Conservation (phyloP, 2,797 vertebrate genomes). For the Platalea minor region DNA sequence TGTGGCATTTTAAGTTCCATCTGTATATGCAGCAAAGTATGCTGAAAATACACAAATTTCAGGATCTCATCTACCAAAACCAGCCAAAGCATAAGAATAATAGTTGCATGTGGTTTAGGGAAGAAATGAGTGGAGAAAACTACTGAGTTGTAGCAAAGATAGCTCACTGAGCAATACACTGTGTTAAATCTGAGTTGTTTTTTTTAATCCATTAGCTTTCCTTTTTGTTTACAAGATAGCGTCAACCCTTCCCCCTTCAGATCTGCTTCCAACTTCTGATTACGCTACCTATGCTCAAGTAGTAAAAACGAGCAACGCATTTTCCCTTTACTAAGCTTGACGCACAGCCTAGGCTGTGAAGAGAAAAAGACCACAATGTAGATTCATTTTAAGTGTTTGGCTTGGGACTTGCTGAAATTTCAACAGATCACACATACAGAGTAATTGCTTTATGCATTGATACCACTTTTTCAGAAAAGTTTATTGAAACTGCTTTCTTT, state of each 20-base stretch:
- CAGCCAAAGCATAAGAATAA: not conserved
- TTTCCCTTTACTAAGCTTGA: not conserved
- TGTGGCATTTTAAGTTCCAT: not conserved
- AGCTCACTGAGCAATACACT: not conserved
- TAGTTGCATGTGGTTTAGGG: not conserved
- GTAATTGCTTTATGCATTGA: not conserved
- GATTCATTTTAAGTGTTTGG: not conserved
- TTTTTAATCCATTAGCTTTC: not conserved
- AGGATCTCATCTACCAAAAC: not conserved
- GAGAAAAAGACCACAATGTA: rapidly evolving
- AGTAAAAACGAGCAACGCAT: not conserved
- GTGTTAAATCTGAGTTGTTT: not conserved
- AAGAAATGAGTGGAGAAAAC: not conserved
- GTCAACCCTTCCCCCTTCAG: not conserved
- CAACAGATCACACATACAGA: not conserved
- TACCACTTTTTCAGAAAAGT: not conserved
- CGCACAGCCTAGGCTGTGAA: not conserved
- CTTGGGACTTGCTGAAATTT: not conserved
- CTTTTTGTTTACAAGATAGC: not conserved
- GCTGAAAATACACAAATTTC: not conserved
- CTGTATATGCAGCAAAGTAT: not conserved
- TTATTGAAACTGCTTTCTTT: not conserved
- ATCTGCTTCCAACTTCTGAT: not conserved
- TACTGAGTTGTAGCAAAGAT: not conserved
- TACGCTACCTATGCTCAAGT: not conserved